phyloP scores from a whole-genome alignment of 2,113 vertebrate genomes.

The Ibidorhyncha struthersii region DNA sequence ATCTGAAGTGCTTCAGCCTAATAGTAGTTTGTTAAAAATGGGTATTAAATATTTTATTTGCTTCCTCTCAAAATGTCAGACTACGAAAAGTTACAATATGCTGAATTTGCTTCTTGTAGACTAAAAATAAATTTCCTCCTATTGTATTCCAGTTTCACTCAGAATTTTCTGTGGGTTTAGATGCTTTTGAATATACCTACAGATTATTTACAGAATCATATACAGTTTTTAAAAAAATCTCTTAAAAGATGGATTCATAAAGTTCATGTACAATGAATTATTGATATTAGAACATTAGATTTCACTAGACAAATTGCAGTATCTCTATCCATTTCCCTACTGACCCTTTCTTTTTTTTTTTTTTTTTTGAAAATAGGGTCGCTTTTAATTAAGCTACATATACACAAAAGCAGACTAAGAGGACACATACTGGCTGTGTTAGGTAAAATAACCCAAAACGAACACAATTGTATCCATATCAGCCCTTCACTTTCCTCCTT shows the following conservation, averaged over 20 bases:
- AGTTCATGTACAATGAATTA: not conserved
- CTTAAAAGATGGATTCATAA: not conserved
- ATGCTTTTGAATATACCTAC: not conserved
- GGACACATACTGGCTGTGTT: not conserved
- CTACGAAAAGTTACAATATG: not conserved
- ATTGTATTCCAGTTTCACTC: not conserved
- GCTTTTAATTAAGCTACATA: not conserved
- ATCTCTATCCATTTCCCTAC: not conserved
- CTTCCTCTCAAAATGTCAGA: not conserved
- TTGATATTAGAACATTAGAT: not conserved
- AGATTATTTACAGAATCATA: not conserved
- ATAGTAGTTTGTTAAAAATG: not conserved
- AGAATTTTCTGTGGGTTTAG: not conserved
- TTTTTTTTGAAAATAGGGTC: too few species aligned
- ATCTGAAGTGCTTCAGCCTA: not conserved
- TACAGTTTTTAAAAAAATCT: not conserved
- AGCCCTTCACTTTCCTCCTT: not conserved
- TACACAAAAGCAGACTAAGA: not conserved
- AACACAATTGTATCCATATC: not conserved
- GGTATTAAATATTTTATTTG: not conserved
- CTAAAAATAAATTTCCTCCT: not conserved
- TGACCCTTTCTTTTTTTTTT: not conserved
- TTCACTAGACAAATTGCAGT: not conserved
- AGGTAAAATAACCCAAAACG: not conserved
- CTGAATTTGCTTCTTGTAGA: not conserved